These are phyloP conservation scores for Hoplodrina blanda DNA, from an alignment of 2,888 invertebrate genomes.

Conservation along the genomic window DNA sequence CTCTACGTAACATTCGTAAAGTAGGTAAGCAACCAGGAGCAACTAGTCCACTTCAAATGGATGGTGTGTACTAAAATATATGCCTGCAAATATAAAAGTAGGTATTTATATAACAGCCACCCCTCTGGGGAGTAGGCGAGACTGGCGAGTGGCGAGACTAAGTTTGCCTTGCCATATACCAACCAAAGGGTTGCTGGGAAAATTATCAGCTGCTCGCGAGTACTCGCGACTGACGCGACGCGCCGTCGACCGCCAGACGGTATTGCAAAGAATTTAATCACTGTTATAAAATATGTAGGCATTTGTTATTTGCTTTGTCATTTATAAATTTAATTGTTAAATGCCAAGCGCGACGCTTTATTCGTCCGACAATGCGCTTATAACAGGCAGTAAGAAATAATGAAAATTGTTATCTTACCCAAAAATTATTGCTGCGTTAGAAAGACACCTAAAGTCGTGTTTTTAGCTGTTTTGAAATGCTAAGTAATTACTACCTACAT, in stretches of 20 bases:
- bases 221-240: slow-evolving; percentile 29
- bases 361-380: not conserved
- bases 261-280: slow-evolving; percentile 17
- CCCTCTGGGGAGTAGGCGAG: slow-evolving; percentile 17
- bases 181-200: slow-evolving; percentile 59
- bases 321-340: not conserved
- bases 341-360: not conserved
- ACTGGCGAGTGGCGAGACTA: slow-evolving; percentile 27
- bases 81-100: slow-evolving; percentile 1
- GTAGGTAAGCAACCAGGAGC: not conserved
- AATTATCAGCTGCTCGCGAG: slow-evolving; percentile 45
- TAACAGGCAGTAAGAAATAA: not conserved
- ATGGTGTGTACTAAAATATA: slow-evolving; percentile 10
- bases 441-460: too few relatives aligned
- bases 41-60: slow-evolving; percentile 1
- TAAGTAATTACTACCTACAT: too few relatives aligned
- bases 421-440: not conserved
- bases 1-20: too few relatives aligned
- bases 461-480: too few relatives aligned
- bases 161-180: slow-evolving; percentile 48
- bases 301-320: not conserved
- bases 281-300: not conserved
- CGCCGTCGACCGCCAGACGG: slow-evolving; percentile 22
- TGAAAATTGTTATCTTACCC: not conserved
- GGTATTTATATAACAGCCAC: slow-evolving; percentile 11